Evolutionary conservation across 2,888 invertebrate genomes (phyloP).

Genomic region (Eurytoma californica): DNA sequence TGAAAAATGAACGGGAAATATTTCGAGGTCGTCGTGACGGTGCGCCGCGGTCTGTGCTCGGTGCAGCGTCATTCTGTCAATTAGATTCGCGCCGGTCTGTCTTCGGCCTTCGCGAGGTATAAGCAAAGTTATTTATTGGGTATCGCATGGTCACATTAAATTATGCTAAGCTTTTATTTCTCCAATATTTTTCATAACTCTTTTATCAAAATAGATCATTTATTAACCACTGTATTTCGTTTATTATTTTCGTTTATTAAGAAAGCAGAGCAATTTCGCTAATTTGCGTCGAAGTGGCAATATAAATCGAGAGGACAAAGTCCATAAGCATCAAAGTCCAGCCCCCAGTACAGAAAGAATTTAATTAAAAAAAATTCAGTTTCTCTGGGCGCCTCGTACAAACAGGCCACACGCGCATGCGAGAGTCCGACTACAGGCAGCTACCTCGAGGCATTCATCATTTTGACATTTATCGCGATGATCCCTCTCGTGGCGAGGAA

Average conservation of each 20-base stretch:
- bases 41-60: not conserved
- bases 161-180: too few relatives aligned
- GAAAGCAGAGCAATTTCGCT: not conserved
- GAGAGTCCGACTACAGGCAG: not conserved
- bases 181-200: too few relatives aligned
- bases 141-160: too few relatives aligned
- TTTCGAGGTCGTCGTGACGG: conserved; percentile 28
- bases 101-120: not conserved
- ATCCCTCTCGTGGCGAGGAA: conserved; percentile 17
- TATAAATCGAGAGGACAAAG: conserved; percentile 28
- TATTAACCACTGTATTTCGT: too few relatives aligned
- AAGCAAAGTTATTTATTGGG: conserved; percentile 22
- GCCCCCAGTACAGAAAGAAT: conserved; percentile 18
- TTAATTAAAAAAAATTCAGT: conserved; percentile 50
- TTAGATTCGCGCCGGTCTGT: conserved; percentile 25
- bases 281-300: conserved; percentile 22
- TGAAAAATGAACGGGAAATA: conserved; percentile 47
- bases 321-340: conserved; percentile 10
- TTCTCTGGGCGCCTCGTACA: not conserved
- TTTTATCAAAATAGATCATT: too few relatives aligned
- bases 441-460: conserved; percentile 38
- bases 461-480: conserved; percentile 51
- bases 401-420: not conserved
- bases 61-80: conserved; percentile 46
- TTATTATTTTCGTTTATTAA: too few relatives aligned